Evolutionary conservation across 2,797 vertebrate genomes (phyloP).

Genomic region (Sphaeramia orbicularis): DNA sequence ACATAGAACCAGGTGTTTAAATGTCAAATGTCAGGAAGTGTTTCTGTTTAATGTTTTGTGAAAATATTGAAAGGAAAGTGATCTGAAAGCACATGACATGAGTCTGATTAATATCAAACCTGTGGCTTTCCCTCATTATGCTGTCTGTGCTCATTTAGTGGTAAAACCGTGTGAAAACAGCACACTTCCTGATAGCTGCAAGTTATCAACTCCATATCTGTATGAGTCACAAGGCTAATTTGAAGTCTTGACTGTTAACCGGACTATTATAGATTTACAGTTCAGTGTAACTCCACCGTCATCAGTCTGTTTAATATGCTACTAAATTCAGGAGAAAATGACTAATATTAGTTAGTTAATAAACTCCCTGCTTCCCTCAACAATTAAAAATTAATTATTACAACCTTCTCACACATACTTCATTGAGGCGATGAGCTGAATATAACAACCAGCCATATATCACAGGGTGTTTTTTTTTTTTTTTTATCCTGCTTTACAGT

Average conservation of each 20-base stretch:
- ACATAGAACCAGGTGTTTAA: conserved; percentile 40
- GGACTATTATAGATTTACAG: conserved; percentile 65
- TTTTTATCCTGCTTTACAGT: conserved; percentile 29
- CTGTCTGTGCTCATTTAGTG: conserved; percentile 34
- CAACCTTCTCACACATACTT: conserved; percentile 23
- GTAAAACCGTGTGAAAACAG: conserved; percentile 54
- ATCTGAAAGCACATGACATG: conserved; percentile 31
- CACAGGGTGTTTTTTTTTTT: background rate
- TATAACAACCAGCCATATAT: conserved; percentile 26
- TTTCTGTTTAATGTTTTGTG: conserved; percentile 37
- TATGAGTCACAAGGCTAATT: conserved; percentile 69
- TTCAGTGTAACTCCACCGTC: conserved; percentile 26
- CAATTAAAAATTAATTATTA: conserved; percentile 43
- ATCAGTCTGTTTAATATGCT: conserved; percentile 45
- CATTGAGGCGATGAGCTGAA: conserved; percentile 20
- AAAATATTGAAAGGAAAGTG: conserved; percentile 32
- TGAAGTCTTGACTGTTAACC: conserved; percentile 56
- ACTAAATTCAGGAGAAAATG: conserved; percentile 17
- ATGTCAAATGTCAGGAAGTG: conserved; percentile 39
- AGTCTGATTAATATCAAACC: conserved; percentile 3
- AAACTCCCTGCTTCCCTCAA: conserved; percentile 33
- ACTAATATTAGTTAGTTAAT: conserved; percentile 46
- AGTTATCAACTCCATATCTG: conserved; percentile 68
- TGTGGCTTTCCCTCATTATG: conserved; percentile 28
- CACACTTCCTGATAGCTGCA: conserved; percentile 66